phyloP scores from a whole-genome alignment of 1,140 invertebrate species.

The Drosophila insularis region DNA sequence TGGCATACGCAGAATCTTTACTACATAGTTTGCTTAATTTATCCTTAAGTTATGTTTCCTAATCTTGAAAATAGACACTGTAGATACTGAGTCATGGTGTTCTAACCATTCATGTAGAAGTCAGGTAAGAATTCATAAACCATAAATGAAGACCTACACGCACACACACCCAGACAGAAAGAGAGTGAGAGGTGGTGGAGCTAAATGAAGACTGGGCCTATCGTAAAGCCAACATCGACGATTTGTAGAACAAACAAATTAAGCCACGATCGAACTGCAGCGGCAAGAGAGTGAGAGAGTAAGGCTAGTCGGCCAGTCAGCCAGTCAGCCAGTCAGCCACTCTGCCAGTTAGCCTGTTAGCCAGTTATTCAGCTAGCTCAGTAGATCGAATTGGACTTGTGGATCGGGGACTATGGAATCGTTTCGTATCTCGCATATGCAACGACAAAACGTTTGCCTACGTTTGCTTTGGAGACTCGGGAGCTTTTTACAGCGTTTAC shows the following conservation, averaged over 20 bases:
- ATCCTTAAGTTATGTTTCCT: too few relatives aligned
- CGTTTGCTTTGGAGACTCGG: conserved; percentile 31
- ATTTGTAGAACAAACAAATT: conserved; percentile 74
- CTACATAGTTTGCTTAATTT: too few relatives aligned
- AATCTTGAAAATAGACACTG: too few relatives aligned
- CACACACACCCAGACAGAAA: neutral
- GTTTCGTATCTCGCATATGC: conserved; percentile 24
- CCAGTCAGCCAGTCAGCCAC: neutral
- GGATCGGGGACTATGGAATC: conserved; percentile 21
- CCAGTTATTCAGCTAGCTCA: conserved; percentile 9
- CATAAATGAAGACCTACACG: neutral
- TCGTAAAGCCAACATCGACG: conserved; percentile 55
- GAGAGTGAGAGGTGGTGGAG: neutral
- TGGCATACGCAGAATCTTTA: too few relatives aligned
- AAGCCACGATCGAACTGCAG: conserved; percentile 36
- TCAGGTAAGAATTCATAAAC: neutral
- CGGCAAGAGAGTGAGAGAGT: too few relatives aligned
- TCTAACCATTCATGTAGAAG: too few relatives aligned
- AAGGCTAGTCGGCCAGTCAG: too few relatives aligned
- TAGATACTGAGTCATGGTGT: too few relatives aligned
- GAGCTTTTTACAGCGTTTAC: conserved; percentile 70
- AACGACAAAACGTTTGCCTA: conserved; percentile 48
- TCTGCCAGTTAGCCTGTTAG: neutral
- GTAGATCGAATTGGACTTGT: conserved; percentile 15
- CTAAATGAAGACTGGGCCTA: conserved; percentile 23